Percentiles rank a stretch among this genome's conserved stretches.
Conservation (phyloP, 1,140 invertebrate genomes). For the Eueides isabella region DNA sequence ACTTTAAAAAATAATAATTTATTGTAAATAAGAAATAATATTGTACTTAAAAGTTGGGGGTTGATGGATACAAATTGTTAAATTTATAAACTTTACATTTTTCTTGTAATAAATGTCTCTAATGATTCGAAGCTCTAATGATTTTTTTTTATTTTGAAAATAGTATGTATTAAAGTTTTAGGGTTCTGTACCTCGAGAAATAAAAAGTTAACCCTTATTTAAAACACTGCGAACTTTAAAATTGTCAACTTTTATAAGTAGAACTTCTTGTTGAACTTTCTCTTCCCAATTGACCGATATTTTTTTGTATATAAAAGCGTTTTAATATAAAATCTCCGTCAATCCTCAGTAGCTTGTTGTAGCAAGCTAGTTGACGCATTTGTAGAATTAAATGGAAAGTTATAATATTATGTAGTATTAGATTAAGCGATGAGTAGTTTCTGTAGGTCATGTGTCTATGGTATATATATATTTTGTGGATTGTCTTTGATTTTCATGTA, state of each 20-base stretch:
- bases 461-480: conserved; percentile 21
- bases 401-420: conserved; percentile 55
- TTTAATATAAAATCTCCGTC: conserved; percentile 26
- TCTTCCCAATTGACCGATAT: too few relatives aligned
- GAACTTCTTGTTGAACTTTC: neutral
- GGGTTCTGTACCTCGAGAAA: too few relatives aligned
- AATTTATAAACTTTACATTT: neutral
- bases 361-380: conserved; percentile 80
- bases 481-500: conserved; percentile 18
- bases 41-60: conserved; percentile 75
- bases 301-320: conserved; percentile 8
- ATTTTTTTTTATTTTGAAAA: too few relatives aligned
- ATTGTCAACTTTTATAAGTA: too few relatives aligned
- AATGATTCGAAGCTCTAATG: too few relatives aligned
- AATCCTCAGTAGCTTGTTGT: conserved; percentile 73
- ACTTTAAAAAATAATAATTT: conserved; percentile 47
- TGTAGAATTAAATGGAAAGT: conserved; percentile 72
- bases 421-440: conserved; percentile 31
- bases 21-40: conserved; percentile 76
- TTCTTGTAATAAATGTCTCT: neutral
- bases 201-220: too few relatives aligned
- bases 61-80: conserved; percentile 32
- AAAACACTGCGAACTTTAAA: too few relatives aligned
- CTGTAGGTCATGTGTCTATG: conserved; percentile 29
- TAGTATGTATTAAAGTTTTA: conserved; percentile 7